Evolutionary conservation across 2,888 invertebrate genomes (phyloP).

Genomic region (Cactoblastis cactorum): DNA sequence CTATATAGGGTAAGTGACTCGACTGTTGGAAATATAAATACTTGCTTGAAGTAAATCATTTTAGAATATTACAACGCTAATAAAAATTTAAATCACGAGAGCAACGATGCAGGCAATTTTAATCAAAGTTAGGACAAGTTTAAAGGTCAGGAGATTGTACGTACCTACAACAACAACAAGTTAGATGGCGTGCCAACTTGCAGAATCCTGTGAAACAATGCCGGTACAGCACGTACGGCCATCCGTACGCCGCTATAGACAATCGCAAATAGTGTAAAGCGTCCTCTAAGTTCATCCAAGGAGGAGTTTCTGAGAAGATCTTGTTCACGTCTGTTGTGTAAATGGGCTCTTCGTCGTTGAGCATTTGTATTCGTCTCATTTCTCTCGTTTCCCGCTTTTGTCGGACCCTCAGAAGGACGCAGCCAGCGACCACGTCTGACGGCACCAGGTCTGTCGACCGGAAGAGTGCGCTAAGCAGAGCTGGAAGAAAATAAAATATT

Average conservation of each 20-base stretch:
- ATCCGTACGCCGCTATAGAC: constrained; percentile 92
- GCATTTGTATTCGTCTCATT: constrained; percentile 82
- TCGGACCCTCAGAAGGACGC: constrained; percentile 88
- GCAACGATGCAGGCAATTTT: too few relatives aligned
- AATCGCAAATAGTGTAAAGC: constrained; percentile 88
- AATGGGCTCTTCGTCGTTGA: constrained; percentile 83
- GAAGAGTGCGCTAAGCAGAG: constrained; percentile 87
- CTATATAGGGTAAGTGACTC: too few relatives aligned
- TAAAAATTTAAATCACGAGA: too few relatives aligned
- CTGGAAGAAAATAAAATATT: constrained; percentile 51
- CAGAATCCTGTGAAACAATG: constrained; percentile 88
- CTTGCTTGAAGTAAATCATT: too few relatives aligned
- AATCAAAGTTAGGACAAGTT: background rate
- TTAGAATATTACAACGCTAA: too few relatives aligned
- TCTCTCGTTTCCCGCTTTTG: constrained; percentile 87
- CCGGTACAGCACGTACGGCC: constrained; percentile 90
- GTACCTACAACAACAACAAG: constrained; percentile 87
- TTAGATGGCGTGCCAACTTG: constrained; percentile 82
- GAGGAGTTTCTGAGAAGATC: constrained; percentile 82
- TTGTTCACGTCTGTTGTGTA: constrained; percentile 81
- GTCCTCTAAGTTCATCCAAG: constrained; percentile 90
- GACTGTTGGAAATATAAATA: too few relatives aligned
- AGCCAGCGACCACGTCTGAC: constrained; percentile 92
- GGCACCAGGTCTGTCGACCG: constrained; percentile 92
- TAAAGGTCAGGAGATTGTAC: constrained; percentile 16